phyloP scores from a whole-genome alignment of 2,888 invertebrate species.

The Chrysina gloriosa region DNA sequence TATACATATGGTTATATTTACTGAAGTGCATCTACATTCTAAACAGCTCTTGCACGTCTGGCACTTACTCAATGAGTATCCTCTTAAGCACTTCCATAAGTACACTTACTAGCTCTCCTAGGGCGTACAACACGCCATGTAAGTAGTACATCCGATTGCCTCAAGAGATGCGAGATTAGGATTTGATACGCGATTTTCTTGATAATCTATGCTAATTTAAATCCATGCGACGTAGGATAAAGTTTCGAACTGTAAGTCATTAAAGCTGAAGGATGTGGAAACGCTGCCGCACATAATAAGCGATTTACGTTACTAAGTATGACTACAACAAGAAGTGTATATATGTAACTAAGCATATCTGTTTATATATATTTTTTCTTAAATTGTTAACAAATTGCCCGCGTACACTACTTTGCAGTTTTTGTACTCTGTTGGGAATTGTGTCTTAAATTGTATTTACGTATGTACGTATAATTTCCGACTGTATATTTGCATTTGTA shows the following conservation, averaged over 20 bases:
- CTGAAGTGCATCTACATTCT: conserved; percentile 20
- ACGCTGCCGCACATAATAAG: conserved; percentile 5
- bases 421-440: neutral
- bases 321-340: too few relatives aligned
- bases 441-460: neutral
- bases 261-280: neutral
- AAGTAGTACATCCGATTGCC: conserved; percentile 18
- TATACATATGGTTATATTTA: conserved; percentile 21
- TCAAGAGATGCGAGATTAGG: conserved; percentile 11
- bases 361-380: too few relatives aligned
- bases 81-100: conserved; percentile 21
- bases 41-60: conserved; percentile 14
- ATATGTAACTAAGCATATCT: too few relatives aligned
- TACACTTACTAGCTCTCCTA: conserved; percentile 4
- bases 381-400: too few relatives aligned
- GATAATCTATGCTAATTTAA: conserved; percentile 21
- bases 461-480: neutral
- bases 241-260: neutral
- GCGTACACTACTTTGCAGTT: neutral
- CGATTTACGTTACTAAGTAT: neutral
- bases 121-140: neutral
- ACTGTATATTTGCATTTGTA: neutral
- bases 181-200: conserved; percentile 17
- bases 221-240: conserved; percentile 8
- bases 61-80: conserved; percentile 20